phyloP scores from a whole-genome alignment of 23 tunicate species.

The Ascidia mentula region DNA sequence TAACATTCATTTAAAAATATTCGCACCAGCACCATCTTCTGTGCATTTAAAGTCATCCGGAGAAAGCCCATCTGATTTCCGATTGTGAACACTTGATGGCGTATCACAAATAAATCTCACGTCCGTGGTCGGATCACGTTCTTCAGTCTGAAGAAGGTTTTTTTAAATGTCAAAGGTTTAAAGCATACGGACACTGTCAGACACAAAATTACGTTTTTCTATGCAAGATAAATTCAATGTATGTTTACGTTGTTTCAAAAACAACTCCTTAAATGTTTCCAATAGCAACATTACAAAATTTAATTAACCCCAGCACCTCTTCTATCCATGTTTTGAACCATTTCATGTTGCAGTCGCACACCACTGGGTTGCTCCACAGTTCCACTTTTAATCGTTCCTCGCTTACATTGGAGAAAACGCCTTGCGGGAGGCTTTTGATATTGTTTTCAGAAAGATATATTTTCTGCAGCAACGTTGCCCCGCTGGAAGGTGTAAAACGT shows the following conservation, averaged over 20 bases:
- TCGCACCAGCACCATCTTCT: neutral
- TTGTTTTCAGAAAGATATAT: slow-evolving; percentile 67
- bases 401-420: slow-evolving; percentile 46
- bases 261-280: too few species aligned
- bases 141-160: slow-evolving; percentile 45
- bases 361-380: slow-evolving; percentile 61
- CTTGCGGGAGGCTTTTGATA: slow-evolving; percentile 28
- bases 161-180: too few species aligned
- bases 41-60: slow-evolving; percentile 46
- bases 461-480: slow-evolving; percentile 28
- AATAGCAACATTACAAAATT: too few species aligned
- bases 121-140: slow-evolving; percentile 58
- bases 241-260: too few species aligned
- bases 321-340: slow-evolving; percentile 79
- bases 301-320: too few species aligned
- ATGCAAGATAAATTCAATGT: too few species aligned
- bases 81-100: slow-evolving; percentile 42
- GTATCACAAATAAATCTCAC: slow-evolving; percentile 49
- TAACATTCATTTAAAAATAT: neutral
- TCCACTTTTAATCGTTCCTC: slow-evolving; percentile 55
- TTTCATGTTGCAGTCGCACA: slow-evolving; percentile 80
- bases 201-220: too few species aligned
- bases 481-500: slow-evolving; percentile 49
- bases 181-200: too few species aligned
- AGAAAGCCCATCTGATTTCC: slow-evolving; percentile 40